A percentile compares a stretch with the other conserved stretches of the same genome.
phyloP scores from a whole-genome alignment of 2,888 invertebrate genomes.

The Acleris emargana region DNA sequence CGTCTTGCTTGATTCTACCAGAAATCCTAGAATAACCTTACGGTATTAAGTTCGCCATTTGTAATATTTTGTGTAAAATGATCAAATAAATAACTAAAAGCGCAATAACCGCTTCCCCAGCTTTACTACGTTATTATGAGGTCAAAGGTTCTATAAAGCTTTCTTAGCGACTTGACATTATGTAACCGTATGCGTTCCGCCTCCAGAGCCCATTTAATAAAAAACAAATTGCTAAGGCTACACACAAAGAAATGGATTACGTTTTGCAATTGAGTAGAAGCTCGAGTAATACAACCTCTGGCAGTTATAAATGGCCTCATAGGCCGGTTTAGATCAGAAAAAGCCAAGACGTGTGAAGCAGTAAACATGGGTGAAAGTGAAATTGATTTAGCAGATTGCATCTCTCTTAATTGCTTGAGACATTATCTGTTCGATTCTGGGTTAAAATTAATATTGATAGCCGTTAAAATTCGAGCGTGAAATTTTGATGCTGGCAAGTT shows the following conservation, averaged over 20 bases:
- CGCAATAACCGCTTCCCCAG: too few species aligned
- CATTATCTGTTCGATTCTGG: conserved; percentile 23
- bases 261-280: conserved; percentile 14
- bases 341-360: neutral
- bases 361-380: conserved; percentile 47
- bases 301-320: conserved; percentile 26
- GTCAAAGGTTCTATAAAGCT: too few species aligned
- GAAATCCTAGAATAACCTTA: neutral
- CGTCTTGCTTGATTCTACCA: neutral
- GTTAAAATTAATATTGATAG: conserved; percentile 23
- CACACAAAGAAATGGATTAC: conserved; percentile 25
- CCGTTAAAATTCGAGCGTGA: conserved; percentile 20
- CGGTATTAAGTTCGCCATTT: neutral
- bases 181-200: conserved; percentile 1
- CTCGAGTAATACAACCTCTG: conserved; percentile 10
- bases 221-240: conserved; percentile 27
- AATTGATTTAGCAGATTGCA: conserved; percentile 42
- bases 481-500: conserved; percentile 5
- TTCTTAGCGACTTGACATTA: conserved; percentile 10
- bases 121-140: too few species aligned
- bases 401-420: conserved; percentile 30
- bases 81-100: too few species aligned
- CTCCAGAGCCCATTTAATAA: conserved; percentile 10
- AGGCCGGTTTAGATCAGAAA: conserved; percentile 21
- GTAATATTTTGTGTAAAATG: too few species aligned